Conservation (phyloP, 2,888 invertebrate species). For the Andrena trimmerana region DNA sequence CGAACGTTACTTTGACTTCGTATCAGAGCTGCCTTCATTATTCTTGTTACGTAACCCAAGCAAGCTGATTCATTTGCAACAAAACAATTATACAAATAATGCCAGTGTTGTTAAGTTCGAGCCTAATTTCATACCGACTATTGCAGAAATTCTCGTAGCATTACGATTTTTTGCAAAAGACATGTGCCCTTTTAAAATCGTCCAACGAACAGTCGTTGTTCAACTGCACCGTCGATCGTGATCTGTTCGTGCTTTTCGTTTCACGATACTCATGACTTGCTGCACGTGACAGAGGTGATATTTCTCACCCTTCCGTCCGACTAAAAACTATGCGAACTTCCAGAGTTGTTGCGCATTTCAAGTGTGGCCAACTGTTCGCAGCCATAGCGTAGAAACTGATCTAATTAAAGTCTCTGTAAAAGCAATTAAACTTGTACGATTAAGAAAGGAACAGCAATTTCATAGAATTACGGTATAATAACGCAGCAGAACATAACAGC, state of each 20-base stretch:
- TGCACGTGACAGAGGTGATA: constrained; percentile 24
- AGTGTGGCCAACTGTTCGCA: not conserved
- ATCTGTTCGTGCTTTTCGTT: constrained; percentile 38
- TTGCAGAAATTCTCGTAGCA: no score
- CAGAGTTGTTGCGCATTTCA: not conserved
- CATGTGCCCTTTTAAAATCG: no score
- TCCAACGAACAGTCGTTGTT: no score
- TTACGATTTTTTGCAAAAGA: no score
- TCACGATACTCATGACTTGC: constrained; percentile 32
- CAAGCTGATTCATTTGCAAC: no score
- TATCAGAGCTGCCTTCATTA: no score
- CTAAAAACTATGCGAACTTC: constrained; percentile 20
- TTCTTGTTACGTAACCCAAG: no score
- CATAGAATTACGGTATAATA: not conserved
- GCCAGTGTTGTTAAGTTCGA: no score
- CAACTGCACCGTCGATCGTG: not conserved
- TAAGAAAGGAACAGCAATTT: constrained; percentile 19
- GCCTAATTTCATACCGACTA: no score
- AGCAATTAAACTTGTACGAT: constrained; percentile 20
- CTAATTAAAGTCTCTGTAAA: not conserved
- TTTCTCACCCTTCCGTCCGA: not conserved
- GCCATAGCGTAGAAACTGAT: not conserved
- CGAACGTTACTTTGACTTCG: no score
- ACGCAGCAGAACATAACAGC: not conserved
- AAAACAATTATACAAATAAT: no score